phyloP scores from a whole-genome alignment of 2,113 vertebrate genomes.

The Glareola pratincola region DNA sequence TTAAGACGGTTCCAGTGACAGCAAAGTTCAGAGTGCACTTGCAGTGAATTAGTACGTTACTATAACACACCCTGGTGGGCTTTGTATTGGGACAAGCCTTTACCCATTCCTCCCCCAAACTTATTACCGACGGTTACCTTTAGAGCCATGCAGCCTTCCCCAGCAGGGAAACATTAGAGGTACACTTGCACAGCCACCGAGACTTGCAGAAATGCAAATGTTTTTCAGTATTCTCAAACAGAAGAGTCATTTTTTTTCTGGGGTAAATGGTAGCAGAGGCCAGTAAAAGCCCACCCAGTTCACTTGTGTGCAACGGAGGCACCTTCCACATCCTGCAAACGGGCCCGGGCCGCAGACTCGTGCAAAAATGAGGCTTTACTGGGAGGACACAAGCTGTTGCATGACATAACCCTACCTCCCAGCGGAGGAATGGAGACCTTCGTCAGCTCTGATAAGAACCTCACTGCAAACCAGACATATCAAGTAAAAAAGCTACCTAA shows the following conservation, averaged over 20 bases:
- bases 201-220: neutral
- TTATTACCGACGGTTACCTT: neutral
- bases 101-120: neutral
- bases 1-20: neutral
- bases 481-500: neutral
- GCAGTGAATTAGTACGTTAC: neutral
- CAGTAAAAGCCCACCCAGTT: neutral
- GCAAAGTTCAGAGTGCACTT: neutral
- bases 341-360: neutral
- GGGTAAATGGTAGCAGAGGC: neutral
- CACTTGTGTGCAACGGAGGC: neutral
- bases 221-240: neutral
- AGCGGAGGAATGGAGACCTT: neutral
- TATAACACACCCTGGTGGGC: neutral
- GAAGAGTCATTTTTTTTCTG: neutral
- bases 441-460: neutral
- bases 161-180: neutral
- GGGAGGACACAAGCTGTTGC: neutral
- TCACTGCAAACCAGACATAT: neutral
- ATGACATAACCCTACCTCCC: neutral
- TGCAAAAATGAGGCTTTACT: neutral
- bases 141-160: neutral
- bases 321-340: neutral
- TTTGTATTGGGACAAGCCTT: neutral
- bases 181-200: neutral